phyloP scores from a whole-genome alignment of 2,888 invertebrate species.

The Carcina quercana region DNA sequence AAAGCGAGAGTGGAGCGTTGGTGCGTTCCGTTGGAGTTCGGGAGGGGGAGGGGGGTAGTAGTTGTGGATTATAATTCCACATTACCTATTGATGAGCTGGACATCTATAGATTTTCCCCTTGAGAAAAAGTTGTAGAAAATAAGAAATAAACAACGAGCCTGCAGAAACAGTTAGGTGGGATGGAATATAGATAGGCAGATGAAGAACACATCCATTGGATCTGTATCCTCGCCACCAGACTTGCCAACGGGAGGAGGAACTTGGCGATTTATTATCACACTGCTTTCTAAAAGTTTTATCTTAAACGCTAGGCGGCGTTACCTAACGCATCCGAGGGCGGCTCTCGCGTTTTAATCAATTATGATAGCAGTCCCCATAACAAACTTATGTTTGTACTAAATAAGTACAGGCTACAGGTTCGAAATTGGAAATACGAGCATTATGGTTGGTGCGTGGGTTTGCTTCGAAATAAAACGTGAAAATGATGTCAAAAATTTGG shows the following conservation, averaged over 20 bases:
- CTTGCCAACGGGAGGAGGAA: constrained; percentile 51
- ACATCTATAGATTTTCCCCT: no score
- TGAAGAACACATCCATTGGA: constrained; percentile 2
- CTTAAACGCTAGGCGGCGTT: constrained; percentile 52
- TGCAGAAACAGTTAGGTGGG: no score
- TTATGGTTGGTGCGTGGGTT: not conserved
- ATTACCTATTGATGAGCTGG: no score
- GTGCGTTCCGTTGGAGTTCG: no score
- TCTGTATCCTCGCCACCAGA: constrained; percentile 19
- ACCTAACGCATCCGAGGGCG: constrained; percentile 37
- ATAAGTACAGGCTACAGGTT: not conserved
- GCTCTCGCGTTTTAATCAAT: not conserved
- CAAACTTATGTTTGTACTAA: not conserved
- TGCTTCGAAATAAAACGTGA: not conserved
- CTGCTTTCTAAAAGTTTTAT: constrained; percentile 63
- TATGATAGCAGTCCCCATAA: no score
- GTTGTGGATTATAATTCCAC: no score
- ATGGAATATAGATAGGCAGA: no score
- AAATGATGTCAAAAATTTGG: no score
- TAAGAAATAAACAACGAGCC: no score
- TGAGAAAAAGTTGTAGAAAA: no score
- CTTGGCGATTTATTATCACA: constrained; percentile 66
- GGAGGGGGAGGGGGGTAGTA: no score
- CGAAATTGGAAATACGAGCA: not conserved
- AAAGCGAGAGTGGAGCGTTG: no score